A percentile compares a stretch with the other conserved stretches of the same genome.
phyloP scores from a whole-genome alignment of 1,140 invertebrate genomes.

The Oedothorax gibbosus region DNA sequence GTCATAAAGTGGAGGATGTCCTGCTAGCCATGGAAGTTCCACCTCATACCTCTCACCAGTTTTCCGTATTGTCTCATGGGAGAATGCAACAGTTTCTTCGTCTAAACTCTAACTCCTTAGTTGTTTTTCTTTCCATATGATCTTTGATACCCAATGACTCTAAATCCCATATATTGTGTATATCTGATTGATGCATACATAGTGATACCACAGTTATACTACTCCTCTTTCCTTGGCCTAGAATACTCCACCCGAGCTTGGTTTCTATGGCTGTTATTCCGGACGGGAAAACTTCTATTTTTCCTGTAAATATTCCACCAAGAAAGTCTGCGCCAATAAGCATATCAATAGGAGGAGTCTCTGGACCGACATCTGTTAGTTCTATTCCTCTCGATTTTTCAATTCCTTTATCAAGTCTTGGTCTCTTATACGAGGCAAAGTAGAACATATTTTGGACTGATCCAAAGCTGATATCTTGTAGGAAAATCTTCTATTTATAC shows the following conservation, averaged over 20 bases:
- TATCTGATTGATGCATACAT: neutral
- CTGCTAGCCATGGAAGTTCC: neutral
- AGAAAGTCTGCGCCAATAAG: neutral
- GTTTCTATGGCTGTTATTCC: neutral
- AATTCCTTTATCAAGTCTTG: neutral
- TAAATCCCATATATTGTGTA: neutral
- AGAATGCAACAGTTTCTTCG: neutral
- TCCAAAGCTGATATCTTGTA: neutral
- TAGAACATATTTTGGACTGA: neutral
- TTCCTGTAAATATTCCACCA: neutral
- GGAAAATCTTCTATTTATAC: neutral
- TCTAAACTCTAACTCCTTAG: neutral
- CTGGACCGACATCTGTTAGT: neutral
- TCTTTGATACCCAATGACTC: neutral
- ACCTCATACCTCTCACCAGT: neutral
- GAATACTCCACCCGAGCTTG: neutral
- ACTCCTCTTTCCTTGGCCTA: neutral
- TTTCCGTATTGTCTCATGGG: neutral
- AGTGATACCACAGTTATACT: neutral
- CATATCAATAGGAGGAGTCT: neutral
- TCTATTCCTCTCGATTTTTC: neutral
- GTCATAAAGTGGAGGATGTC: constrained; percentile 3
- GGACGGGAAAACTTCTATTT: neutral
- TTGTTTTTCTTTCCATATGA: neutral
- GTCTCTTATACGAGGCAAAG: neutral